phyloP scores from a whole-genome alignment of 2,113 vertebrate species.

The Engystomops pustulosus region DNA sequence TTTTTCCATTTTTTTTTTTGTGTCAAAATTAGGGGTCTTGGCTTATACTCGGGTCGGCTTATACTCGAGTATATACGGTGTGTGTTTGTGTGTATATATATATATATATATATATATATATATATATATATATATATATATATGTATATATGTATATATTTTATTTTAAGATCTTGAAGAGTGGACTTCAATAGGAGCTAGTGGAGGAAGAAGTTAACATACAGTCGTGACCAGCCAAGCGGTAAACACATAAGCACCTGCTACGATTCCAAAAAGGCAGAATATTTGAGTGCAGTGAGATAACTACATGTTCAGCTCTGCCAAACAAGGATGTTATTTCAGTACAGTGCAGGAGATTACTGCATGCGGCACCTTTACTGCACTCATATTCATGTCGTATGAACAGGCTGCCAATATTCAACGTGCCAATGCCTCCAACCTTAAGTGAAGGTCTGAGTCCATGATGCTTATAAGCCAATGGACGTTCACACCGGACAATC shows the following conservation, averaged over 20 bases:
- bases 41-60: too few relatives aligned
- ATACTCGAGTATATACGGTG: too few relatives aligned
- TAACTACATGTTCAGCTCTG: background rate
- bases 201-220: background rate
- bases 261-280: background rate
- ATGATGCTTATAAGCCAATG: too few relatives aligned
- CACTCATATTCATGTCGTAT: background rate
- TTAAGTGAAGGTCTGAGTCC: too few relatives aligned
- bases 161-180: background rate
- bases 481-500: too few relatives aligned
- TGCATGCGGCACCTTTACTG: background rate
- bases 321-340: background rate
- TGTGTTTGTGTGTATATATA: too few relatives aligned
- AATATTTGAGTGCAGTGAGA: background rate
- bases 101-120: too few relatives aligned
- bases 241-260: slow-evolving; percentile 5
- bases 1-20: too few relatives aligned
- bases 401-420: background rate
- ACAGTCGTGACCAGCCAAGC: background rate
- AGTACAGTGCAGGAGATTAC: background rate
- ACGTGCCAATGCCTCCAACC: background rate
- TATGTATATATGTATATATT: too few relatives aligned
- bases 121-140: too few relatives aligned
- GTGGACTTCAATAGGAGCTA: background rate
- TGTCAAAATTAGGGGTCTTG: too few relatives aligned